A percentile compares a stretch with the other conserved stretches of the same genome.
Evolutionary conservation across 2,888 invertebrate genomes (phyloP).

Genomic region (Pseudeuparius sepicola): DNA sequence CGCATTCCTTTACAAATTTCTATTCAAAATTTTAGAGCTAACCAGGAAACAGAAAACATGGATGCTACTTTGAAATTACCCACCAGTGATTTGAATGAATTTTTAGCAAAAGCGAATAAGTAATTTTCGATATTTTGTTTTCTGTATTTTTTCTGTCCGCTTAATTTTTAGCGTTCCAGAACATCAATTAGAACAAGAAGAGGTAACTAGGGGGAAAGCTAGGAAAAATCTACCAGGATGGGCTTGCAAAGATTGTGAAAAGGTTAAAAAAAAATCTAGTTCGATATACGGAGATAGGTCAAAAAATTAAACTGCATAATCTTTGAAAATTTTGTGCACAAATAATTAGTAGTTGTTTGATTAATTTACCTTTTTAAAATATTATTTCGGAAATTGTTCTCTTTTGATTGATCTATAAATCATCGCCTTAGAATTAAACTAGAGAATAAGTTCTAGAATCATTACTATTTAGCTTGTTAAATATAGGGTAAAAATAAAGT

Average conservation of each 20-base stretch:
- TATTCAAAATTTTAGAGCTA: too few species aligned
- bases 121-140: conserved; percentile 7
- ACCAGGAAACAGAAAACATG: conserved; percentile 8
- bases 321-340: conserved; percentile 2
- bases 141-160: conserved; percentile 2
- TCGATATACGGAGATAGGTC: too few species aligned
- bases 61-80: conserved; percentile 14
- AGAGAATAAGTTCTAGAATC: too few species aligned
- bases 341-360: not conserved
- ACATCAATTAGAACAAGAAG: conserved; percentile 11
- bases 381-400: conserved; percentile 1
- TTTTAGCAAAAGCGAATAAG: conserved; percentile 20
- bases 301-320: too few species aligned
- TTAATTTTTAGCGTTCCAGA: conserved; percentile 11
- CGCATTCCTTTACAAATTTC: not conserved
- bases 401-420: too few species aligned
- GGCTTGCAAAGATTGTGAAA: conserved; percentile 28
- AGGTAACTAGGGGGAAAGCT: conserved; percentile 28
- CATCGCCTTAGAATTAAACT: too few species aligned
- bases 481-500: too few species aligned
- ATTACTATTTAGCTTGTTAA: too few species aligned
- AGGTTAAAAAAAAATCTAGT: conserved; percentile 16
- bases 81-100: conserved; percentile 20
- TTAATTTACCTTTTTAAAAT: not conserved
- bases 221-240: conserved; percentile 28